These are phyloP conservation scores for Rostratula benghalensis DNA, from an alignment of 2,113 vertebrate species.

Conservation along the genomic window DNA sequence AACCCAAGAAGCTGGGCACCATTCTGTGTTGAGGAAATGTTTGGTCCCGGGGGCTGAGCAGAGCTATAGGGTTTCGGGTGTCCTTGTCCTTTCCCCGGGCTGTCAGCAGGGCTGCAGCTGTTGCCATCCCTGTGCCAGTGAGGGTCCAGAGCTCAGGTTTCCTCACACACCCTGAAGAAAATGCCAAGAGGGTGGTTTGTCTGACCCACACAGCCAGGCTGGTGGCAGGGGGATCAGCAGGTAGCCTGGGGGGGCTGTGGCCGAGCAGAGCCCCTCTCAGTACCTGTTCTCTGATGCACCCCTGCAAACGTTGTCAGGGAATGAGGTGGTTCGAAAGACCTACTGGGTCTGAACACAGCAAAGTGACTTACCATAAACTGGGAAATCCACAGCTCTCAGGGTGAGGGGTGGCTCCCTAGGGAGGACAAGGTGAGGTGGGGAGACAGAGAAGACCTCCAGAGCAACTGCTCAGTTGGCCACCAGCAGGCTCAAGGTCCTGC, in stretches of 20 bases:
- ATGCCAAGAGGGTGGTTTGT: accelerated
- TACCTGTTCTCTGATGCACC: neutral
- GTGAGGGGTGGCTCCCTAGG: neutral
- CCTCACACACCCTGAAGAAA: neutral
- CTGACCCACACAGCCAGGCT: neutral
- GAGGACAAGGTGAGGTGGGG: neutral
- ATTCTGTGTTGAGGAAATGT: neutral
- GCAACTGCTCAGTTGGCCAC: accelerated
- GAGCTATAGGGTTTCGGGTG: conserved; percentile 19
- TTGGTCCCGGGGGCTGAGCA: neutral
- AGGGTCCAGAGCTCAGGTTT: neutral
- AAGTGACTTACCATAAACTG: neutral
- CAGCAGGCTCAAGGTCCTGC: neutral
- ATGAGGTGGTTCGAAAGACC: neutral
- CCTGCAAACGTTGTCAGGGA: neutral
- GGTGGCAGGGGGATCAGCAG: accelerated
- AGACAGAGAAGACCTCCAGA: neutral
- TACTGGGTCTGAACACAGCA: neutral
- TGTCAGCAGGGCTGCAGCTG: conserved; percentile 39
- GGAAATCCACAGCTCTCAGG: neutral
- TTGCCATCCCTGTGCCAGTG: neutral
- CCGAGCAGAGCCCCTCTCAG: neutral
- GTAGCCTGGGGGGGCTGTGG: accelerated
- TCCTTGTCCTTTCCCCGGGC: neutral
- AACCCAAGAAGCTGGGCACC: neutral